Percentiles rank a stretch among this genome's conserved stretches.
Conservation (phyloP, 1,140 invertebrate genomes). For the Plodia interpunctella region DNA sequence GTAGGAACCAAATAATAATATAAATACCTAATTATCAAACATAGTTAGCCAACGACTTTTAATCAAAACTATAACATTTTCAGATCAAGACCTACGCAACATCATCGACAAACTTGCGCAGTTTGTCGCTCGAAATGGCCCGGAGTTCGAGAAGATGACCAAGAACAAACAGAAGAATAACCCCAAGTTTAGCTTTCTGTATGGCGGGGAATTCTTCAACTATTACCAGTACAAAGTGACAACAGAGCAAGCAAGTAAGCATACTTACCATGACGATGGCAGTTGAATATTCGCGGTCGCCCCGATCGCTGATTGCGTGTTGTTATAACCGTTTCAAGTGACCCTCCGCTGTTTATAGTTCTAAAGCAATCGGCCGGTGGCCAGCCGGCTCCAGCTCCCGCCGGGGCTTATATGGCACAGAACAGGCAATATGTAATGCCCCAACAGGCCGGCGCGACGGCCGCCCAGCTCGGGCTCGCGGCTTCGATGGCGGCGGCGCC, state of each 20-base stretch:
- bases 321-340: constrained; percentile 70
- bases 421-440: constrained; percentile 77
- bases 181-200: constrained; percentile 97
- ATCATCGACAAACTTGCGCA: constrained; percentile 99
- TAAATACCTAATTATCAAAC: neutral
- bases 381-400: constrained; percentile 64
- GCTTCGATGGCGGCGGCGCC: constrained; percentile 59
- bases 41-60: neutral
- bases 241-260: constrained; percentile 91
- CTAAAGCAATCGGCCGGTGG: constrained; percentile 76
- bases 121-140: constrained; percentile 98
- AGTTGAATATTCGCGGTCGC: constrained; percentile 52
- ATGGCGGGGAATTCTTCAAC: constrained; percentile 95
- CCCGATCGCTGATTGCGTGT: constrained; percentile 57
- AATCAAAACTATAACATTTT: constrained; percentile 19
- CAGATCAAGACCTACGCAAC: constrained; percentile 94
- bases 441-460: constrained; percentile 69
- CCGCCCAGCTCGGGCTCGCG: constrained; percentile 57
- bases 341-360: constrained; percentile 77
- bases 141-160: constrained; percentile 98
- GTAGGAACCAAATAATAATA: constrained; percentile 2
- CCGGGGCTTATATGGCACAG: constrained; percentile 74
- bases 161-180: constrained; percentile 99
- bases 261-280: constrained; percentile 52
- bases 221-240: constrained; percentile 98